Conservation (phyloP, 2,797 vertebrate genomes). For the Brachyalestes nurse region DNA sequence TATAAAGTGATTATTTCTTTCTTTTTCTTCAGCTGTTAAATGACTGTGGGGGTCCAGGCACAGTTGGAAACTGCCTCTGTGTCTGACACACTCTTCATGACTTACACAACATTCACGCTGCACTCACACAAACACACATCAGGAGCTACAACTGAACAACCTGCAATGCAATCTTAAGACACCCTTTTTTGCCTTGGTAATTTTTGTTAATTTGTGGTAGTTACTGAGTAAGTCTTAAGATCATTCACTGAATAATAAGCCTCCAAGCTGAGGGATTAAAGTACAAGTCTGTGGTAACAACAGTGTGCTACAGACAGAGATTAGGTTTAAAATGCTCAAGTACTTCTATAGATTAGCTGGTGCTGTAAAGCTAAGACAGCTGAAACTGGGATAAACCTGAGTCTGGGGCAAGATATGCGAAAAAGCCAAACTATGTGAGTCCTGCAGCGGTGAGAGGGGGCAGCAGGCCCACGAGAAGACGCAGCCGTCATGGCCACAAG, state of each 20-base stretch:
- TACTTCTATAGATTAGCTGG: too few species aligned
- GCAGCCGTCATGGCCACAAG: neutral
- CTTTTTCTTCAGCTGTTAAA: slow-evolving; percentile 50
- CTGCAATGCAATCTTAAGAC: too few species aligned
- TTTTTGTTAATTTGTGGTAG: too few species aligned
- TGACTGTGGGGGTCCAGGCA: slow-evolving; percentile 48
- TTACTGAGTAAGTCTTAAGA: too few species aligned
- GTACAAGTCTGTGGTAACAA: too few species aligned
- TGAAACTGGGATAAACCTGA: slow-evolving; percentile 28
- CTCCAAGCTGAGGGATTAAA: too few species aligned
- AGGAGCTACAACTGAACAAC: neutral
- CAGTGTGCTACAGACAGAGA: too few species aligned
- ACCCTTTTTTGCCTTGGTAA: too few species aligned
- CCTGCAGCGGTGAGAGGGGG: slow-evolving; percentile 59
- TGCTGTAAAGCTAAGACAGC: neutral
- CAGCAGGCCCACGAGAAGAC: slow-evolving; percentile 39
- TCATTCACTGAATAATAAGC: too few species aligned
- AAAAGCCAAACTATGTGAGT: slow-evolving; percentile 69
- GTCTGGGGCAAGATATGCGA: slow-evolving; percentile 55
- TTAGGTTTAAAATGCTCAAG: too few species aligned
- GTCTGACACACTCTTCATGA: slow-evolving; percentile 24
- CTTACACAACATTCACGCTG: neutral
- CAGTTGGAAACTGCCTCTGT: slow-evolving; percentile 41
- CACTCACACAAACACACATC: neutral
- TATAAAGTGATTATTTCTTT: slow-evolving; percentile 15